Evolutionary conservation across 2,113 vertebrate genomes (phyloP).

Genomic region (Athene cunicularia): DNA sequence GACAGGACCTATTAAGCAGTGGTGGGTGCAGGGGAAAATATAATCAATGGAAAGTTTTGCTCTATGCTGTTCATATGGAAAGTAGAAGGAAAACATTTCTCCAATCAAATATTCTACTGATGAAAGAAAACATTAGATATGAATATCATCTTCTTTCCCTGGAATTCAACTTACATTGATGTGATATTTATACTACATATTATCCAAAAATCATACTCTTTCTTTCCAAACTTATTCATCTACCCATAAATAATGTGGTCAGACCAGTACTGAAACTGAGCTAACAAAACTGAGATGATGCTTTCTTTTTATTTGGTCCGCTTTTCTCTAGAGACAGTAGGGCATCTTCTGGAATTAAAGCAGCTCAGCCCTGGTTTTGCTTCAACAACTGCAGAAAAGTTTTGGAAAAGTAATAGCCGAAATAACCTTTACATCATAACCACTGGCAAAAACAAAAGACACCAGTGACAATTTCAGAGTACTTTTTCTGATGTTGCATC

Average conservation of each 20-base stretch:
- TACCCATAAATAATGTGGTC: neutral
- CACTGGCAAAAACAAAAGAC: slow-evolving; percentile 9
- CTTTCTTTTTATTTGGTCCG: neutral
- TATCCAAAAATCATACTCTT: neutral
- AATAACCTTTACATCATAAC: slow-evolving; percentile 7
- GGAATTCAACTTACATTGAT: neutral
- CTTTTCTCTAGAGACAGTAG: neutral
- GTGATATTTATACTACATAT: neutral
- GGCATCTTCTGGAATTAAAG: neutral
- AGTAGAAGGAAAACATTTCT: neutral
- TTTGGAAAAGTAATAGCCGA: neutral
- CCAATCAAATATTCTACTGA: neutral
- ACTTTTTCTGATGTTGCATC: neutral
- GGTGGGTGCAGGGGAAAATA: neutral
- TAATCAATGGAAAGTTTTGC: neutral
- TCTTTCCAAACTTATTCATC: neutral
- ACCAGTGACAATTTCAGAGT: neutral
- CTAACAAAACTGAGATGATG: neutral
- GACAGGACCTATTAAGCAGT: neutral
- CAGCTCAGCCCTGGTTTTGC: neutral
- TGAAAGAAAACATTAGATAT: neutral
- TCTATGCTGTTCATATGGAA: neutral
- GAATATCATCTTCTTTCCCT: neutral
- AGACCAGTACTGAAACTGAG: neutral
- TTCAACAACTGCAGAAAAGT: neutral